Percentiles rank a stretch among this genome's conserved stretches.
phyloP scores from a whole-genome alignment of 64 coral and sea anemone genomes.

The Stichodactyla helianthus region DNA sequence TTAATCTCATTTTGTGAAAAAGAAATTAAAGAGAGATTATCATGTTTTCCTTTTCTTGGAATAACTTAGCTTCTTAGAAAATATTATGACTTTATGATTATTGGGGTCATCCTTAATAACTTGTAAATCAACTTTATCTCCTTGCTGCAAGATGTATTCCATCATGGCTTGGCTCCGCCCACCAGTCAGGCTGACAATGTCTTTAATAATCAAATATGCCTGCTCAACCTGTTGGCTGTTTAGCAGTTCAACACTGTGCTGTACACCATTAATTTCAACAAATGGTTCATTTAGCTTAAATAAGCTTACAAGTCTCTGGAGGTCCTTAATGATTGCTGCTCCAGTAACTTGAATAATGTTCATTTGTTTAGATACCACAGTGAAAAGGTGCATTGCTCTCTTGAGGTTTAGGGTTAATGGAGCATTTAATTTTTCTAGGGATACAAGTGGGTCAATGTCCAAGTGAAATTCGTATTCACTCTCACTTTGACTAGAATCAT shows the following conservation, averaged over 20 bases:
- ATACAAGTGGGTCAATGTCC: constrained; percentile 68
- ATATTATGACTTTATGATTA: constrained; percentile 82
- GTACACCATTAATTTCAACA: constrained; percentile 63
- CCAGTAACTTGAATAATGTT: constrained; percentile 59
- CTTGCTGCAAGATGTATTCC: constrained; percentile 78
- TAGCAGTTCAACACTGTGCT: constrained; percentile 68
- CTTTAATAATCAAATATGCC: constrained; percentile 79
- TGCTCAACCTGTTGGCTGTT: constrained; percentile 88
- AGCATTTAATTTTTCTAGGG: constrained; percentile 67
- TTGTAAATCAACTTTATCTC: constrained; percentile 75
- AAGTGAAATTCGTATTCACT: constrained; percentile 81
- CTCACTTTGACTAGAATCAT: constrained; percentile 39
- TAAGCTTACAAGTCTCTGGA: constrained; percentile 54
- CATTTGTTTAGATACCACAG: constrained; percentile 62
- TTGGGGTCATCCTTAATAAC: constrained; percentile 53
- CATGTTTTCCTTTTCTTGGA: constrained; percentile 47
- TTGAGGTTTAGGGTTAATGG: constrained; percentile 51
- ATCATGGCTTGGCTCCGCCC: constrained; percentile 72
- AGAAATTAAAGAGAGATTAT: background rate
- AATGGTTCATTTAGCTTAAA: constrained; percentile 70
- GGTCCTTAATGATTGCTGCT: constrained; percentile 57
- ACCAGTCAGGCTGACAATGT: constrained; percentile 55
- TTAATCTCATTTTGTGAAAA: background rate
- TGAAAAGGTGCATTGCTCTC: constrained; percentile 69
- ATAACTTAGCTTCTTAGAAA: constrained; percentile 72